Evolutionary conservation across 1,140 invertebrate genomes (phyloP).

Genomic region (Drosophila funebris): DNA sequence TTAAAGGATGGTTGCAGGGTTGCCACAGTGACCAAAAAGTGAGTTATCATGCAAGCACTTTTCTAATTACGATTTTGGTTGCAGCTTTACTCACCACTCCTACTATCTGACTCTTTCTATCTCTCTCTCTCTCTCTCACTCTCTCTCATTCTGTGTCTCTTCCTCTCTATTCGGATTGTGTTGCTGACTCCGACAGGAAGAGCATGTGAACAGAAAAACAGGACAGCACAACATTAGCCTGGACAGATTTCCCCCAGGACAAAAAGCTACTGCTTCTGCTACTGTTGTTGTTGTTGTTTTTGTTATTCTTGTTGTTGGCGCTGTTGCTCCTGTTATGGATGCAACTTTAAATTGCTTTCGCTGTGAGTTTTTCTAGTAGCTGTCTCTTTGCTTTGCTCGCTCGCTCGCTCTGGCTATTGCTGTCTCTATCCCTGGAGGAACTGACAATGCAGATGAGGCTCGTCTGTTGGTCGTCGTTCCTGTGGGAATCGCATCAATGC

Average conservation of each 20-base stretch:
- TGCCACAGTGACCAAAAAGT: conserved; percentile 46
- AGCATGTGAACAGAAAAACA: conserved; percentile 45
- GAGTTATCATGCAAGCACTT: conserved; percentile 78
- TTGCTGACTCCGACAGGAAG: conserved; percentile 53
- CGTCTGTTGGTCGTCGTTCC: conserved; percentile 49
- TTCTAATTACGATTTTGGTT: conserved; percentile 72
- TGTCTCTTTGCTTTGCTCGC: conserved; percentile 3
- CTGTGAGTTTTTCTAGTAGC: conserved; percentile 70
- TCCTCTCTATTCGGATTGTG: conserved; percentile 30
- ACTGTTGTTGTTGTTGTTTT: conserved; percentile 17
- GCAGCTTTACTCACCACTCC: background rate
- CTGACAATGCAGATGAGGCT: conserved; percentile 73
- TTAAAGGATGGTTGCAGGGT: background rate
- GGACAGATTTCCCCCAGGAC: conserved; percentile 73
- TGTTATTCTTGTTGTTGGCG: conserved; percentile 40
- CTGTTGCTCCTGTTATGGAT: conserved; percentile 73
- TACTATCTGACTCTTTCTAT: too few species aligned
- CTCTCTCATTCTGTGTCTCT: background rate
- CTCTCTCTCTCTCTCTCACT: background rate
- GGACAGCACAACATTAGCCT: conserved; percentile 69
- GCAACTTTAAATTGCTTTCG: conserved; percentile 80
- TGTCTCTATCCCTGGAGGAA: conserved; percentile 2
- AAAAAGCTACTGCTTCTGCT: conserved; percentile 45
- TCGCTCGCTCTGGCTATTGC: background rate
- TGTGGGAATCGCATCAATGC: conserved; percentile 77